Percentiles rank a stretch among this genome's conserved stretches.
phyloP scores from a whole-genome alignment of 2,113 vertebrate species.

The Phaethon lepturus region DNA sequence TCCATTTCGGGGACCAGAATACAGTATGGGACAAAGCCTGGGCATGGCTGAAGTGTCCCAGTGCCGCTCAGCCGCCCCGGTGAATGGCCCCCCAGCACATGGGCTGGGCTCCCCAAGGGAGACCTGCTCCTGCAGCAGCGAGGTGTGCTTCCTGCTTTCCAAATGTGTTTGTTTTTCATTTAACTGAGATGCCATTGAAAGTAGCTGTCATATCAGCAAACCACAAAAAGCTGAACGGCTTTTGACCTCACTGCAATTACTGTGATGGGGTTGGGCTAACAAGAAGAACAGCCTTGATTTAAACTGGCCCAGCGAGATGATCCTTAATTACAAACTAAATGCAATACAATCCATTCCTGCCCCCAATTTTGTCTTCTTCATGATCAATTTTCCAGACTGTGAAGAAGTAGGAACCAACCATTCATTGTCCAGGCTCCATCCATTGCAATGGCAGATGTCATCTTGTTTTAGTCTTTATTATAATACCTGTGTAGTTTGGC shows the following conservation, averaged over 20 bases:
- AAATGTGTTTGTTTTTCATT: neutral
- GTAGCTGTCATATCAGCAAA: neutral
- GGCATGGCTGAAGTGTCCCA: neutral
- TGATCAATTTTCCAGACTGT: neutral
- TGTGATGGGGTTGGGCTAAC: neutral
- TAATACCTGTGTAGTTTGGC: neutral
- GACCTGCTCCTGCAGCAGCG: neutral
- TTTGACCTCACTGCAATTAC: neutral
- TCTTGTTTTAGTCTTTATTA: neutral
- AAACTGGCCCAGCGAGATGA: neutral
- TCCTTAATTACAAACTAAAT: neutral
- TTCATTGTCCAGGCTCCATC: neutral
- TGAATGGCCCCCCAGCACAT: neutral
- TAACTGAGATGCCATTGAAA: neutral
- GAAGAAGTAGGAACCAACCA: neutral
- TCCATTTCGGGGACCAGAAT: neutral
- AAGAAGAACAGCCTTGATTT: neutral
- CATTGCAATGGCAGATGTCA: neutral
- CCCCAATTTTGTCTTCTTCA: neutral
- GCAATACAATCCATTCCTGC: neutral
- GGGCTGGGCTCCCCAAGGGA: neutral
- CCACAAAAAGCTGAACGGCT: neutral
- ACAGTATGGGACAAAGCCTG: neutral
- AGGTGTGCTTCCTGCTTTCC: neutral
- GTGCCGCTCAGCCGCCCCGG: neutral